A percentile compares a stretch with the other conserved stretches of the same genome.
These are phyloP conservation scores for Vipera ursinii DNA, from an alignment of 2,797 vertebrate species.

Conservation along the genomic window DNA sequence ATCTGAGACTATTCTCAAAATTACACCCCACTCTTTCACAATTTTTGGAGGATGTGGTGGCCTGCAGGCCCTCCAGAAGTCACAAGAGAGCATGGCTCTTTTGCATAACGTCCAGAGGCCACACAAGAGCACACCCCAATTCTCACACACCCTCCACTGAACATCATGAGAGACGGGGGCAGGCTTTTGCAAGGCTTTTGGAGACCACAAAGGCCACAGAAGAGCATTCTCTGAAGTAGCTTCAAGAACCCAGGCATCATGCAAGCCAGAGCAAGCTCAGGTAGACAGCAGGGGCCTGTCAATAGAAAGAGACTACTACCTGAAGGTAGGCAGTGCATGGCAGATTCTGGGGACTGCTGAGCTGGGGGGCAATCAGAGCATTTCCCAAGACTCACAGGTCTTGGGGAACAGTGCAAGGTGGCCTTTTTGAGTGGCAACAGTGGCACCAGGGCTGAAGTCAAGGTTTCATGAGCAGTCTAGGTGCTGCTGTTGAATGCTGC, in stretches of 20 bases:
- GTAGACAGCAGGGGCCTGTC: background rate
- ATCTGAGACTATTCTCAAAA: background rate
- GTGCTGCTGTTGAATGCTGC: background rate
- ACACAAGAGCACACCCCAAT: background rate
- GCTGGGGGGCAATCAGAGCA: background rate
- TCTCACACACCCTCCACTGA: background rate
- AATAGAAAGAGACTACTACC: background rate
- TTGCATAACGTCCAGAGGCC: background rate
- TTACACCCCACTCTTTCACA: background rate
- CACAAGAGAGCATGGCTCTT: background rate
- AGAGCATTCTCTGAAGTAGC: background rate
- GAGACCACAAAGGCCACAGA: background rate
- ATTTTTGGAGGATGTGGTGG: background rate
- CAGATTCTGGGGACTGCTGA: background rate
- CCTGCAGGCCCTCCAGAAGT: background rate
- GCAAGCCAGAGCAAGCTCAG: background rate
- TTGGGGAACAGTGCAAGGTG: background rate
- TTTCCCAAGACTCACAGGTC: background rate
- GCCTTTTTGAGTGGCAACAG: background rate
- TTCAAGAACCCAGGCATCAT: background rate
- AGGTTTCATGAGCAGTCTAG: background rate
- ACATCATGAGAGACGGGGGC: background rate
- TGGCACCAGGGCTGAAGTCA: background rate
- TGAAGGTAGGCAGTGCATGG: background rate
- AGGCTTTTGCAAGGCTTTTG: background rate